Conservation (phyloP, 2,797 vertebrate species). For the Spinus pinus region DNA sequence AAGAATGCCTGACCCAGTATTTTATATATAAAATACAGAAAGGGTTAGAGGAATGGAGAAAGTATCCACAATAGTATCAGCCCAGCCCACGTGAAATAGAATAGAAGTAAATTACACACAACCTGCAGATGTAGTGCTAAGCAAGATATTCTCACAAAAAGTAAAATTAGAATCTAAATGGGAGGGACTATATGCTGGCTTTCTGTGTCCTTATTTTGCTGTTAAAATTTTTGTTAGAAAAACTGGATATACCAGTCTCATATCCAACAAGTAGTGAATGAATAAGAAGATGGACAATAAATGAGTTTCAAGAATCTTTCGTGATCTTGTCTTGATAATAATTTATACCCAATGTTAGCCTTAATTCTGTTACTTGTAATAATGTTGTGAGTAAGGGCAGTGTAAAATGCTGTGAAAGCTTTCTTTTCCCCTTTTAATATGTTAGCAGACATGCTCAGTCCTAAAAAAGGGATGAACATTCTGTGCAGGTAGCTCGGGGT, state of each 20-base stretch:
- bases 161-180: not conserved
- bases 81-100: not conserved
- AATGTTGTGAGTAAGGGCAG: not conserved
- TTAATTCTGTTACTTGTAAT: not conserved
- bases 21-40: not conserved
- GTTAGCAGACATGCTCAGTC: not conserved
- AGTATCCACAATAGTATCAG: not conserved
- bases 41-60: not conserved
- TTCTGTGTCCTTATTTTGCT: not conserved
- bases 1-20: too few species aligned
- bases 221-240: not conserved
- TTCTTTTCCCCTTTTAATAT: not conserved
- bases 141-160: not conserved
- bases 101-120: not conserved
- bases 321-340: not conserved
- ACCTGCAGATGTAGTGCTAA: not conserved
- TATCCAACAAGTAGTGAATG: not conserved
- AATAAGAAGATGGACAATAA: not conserved
- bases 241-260: not conserved
- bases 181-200: not conserved
- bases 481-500: accelerated
- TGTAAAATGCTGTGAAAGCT: not conserved
- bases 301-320: not conserved
- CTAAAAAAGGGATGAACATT: not conserved
- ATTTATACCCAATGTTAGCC: not conserved